Evolutionary conservation across 2,113 vertebrate genomes (phyloP).

Genomic region (Romanogobio albipinnatus): DNA sequence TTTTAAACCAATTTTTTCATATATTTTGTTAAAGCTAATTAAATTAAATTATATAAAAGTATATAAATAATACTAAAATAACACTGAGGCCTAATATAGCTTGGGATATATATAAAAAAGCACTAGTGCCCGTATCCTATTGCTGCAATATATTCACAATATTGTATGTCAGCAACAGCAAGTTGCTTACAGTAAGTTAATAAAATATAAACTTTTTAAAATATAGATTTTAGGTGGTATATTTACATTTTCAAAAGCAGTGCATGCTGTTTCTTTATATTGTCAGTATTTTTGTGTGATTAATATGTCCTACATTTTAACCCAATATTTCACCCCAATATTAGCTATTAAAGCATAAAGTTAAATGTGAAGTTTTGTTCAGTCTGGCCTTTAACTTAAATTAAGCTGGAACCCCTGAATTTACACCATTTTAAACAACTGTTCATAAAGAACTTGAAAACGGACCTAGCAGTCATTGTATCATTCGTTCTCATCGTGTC

Average conservation of each 20-base stretch:
- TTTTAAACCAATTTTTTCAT: too few species aligned
- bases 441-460: conserved; percentile 21
- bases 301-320: neutral
- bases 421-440: conserved; percentile 16
- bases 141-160: neutral
- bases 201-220: neutral
- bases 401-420: neutral
- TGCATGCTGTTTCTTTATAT: neutral
- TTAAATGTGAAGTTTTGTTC: conserved; percentile 2
- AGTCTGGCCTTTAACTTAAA: neutral
- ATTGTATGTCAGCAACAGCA: neutral
- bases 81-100: neutral
- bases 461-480: neutral
- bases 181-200: neutral
- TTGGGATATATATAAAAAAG: neutral
- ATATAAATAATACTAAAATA: neutral
- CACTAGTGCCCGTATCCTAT: neutral
- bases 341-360: neutral
- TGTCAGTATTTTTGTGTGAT: neutral
- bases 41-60: too few species aligned
- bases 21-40: too few species aligned
- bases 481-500: conserved; percentile 17
- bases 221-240: neutral
- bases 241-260: neutral
- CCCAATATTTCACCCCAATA: neutral